Percentiles rank a stretch among this genome's conserved stretches.
Conservation (phyloP, 2,888 invertebrate species). For the Caenorhabditis sp. region DNA sequence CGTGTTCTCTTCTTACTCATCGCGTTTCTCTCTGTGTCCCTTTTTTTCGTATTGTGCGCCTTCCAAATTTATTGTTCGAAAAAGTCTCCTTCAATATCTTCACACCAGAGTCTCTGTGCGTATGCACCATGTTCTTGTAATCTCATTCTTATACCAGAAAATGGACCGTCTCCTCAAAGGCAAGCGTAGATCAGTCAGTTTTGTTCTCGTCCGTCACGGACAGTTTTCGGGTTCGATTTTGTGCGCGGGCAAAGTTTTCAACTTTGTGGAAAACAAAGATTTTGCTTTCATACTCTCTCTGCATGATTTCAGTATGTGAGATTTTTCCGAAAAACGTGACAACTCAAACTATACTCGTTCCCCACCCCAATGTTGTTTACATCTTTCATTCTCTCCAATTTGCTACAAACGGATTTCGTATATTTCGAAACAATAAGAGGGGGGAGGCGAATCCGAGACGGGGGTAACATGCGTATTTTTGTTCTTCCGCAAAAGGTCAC, state of each 20-base stretch:
- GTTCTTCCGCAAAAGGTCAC: constrained; percentile 1
- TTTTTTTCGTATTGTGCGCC: constrained; percentile 22
- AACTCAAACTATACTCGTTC: not conserved
- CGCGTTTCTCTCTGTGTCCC: constrained; percentile 18
- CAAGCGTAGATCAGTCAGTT: too few species aligned
- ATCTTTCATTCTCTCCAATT: not conserved
- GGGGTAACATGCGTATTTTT: not conserved
- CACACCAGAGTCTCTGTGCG: not conserved
- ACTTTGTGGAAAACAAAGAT: too few species aligned
- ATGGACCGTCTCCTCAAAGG: too few species aligned
- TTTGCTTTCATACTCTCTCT: too few species aligned
- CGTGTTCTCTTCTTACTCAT: constrained; percentile 57
- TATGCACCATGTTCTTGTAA: too few species aligned
- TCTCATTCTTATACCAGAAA: too few species aligned
- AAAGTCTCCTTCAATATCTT: not conserved
- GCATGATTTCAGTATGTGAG: not conserved
- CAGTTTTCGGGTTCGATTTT: too few species aligned
- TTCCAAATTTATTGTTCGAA: constrained; percentile 33
- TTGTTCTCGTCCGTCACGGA: too few species aligned
- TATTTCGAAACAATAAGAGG: constrained; percentile 7
- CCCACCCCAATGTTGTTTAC: constrained; percentile 2
- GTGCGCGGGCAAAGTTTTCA: too few species aligned
- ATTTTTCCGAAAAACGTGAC: not conserved
- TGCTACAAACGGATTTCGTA: not conserved
- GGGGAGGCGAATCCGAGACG: not conserved